phyloP scores from a whole-genome alignment of 1,140 invertebrate genomes.

The Portunus trituberculatus region DNA sequence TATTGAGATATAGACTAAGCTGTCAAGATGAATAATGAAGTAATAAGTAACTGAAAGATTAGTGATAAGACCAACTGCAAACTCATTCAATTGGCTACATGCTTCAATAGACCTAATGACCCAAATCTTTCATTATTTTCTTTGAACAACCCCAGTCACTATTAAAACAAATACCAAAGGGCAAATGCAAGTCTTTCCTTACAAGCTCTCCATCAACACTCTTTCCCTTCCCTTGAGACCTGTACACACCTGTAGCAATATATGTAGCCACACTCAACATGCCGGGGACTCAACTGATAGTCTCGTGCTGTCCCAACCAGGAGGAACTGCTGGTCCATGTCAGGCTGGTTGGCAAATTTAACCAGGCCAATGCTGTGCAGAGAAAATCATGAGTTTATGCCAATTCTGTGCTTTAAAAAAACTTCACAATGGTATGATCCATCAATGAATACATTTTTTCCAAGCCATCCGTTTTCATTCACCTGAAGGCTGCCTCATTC shows the following conservation, averaged over 20 bases:
- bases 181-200: not conserved
- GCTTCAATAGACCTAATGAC: too few species aligned
- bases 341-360: constrained; percentile 86
- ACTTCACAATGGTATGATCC: not conserved
- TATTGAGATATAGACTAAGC: too few species aligned
- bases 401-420: too few species aligned
- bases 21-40: too few species aligned
- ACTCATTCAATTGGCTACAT: too few species aligned
- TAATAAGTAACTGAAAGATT: too few species aligned
- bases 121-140: too few species aligned
- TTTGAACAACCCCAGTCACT: too few species aligned
- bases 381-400: too few species aligned
- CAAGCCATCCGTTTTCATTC: constrained; percentile 77
- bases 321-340: constrained; percentile 87
- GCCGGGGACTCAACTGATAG: constrained; percentile 92
- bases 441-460: not conserved
- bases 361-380: constrained; percentile 85
- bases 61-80: too few species aligned
- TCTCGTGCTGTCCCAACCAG: constrained; percentile 95
- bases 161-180: not conserved
- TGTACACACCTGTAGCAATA: constrained; percentile 90
- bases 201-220: not conserved
- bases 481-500: constrained; percentile 97
- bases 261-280: constrained; percentile 89
- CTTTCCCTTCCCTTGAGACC: not conserved